These are phyloP conservation scores for Xenentodon cancila DNA, from an alignment of 2,797 vertebrate species.

Conservation along the genomic window DNA sequence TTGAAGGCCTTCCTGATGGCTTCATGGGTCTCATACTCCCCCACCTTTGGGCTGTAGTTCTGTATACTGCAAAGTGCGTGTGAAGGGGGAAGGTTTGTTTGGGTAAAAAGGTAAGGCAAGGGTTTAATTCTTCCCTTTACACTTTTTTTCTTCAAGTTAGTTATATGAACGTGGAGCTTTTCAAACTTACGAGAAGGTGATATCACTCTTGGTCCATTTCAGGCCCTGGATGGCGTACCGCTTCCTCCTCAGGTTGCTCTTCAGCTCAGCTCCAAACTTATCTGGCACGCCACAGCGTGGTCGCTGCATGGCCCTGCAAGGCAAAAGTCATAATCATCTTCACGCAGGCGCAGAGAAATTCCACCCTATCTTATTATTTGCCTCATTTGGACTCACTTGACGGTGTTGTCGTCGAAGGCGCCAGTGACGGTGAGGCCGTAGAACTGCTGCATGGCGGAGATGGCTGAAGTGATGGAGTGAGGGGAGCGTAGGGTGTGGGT, in stretches of 20 bases:
- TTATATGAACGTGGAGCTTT: neutral
- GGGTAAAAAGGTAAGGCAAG: neutral
- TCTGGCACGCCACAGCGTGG: slow-evolving; percentile 94
- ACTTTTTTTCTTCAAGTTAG: neutral
- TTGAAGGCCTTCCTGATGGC: slow-evolving; percentile 90
- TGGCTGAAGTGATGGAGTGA: slow-evolving; percentile 86
- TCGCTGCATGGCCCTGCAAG: slow-evolving; percentile 87
- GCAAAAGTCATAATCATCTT: slow-evolving; percentile 27
- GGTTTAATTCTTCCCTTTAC: too few species aligned
- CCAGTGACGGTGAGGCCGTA: slow-evolving; percentile 90
- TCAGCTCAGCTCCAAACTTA: slow-evolving; percentile 92
- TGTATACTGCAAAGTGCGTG: slow-evolving; percentile 85
- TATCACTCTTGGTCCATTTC: slow-evolving; percentile 89
- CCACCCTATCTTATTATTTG: neutral
- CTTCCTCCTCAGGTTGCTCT: slow-evolving; percentile 91
- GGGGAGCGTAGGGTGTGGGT: slow-evolving; percentile 88
- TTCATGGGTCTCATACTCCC: slow-evolving; percentile 87
- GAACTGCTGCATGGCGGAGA: slow-evolving; percentile 91
- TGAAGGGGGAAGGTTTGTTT: neutral
- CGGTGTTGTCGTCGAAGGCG: slow-evolving; percentile 80
- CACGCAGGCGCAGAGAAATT: slow-evolving; percentile 1
- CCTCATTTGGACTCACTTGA: slow-evolving; percentile 75
- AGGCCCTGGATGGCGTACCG: slow-evolving; percentile 91
- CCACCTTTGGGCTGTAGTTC: slow-evolving; percentile 94
- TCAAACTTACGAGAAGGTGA: slow-evolving; percentile 89